Conservation (phyloP, 2,797 vertebrate genomes). For the Tokudaia tokunoshimensis region DNA sequence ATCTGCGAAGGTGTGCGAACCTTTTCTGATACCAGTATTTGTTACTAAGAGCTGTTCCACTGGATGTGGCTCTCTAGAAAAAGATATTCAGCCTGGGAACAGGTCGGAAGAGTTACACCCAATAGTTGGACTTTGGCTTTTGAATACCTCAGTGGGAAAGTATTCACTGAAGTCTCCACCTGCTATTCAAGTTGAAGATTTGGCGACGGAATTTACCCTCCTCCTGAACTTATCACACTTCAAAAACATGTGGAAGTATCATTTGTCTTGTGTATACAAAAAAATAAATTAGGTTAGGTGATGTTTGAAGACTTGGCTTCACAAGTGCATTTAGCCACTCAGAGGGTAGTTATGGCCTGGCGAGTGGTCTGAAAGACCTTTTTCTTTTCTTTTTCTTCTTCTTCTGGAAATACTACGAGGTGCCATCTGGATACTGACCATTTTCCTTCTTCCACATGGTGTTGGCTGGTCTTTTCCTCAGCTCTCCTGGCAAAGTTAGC, state of each 20-base stretch:
- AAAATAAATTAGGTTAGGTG: not conserved
- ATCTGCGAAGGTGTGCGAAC: not conserved
- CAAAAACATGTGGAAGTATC: slow-evolving; percentile 63
- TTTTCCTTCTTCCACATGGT: not conserved
- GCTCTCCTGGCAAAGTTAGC: not conserved
- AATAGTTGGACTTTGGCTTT: slow-evolving; percentile 41
- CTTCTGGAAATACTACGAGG: not conserved
- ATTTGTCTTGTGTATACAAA: slow-evolving; percentile 19
- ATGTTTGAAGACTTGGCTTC: not conserved
- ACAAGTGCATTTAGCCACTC: not conserved
- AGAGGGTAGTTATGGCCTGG: not conserved
- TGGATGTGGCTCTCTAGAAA: slow-evolving; percentile 55
- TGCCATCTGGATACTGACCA: not conserved
- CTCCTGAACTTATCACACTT: slow-evolving; percentile 70
- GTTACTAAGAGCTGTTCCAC: not conserved
- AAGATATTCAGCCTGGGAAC: slow-evolving; percentile 32
- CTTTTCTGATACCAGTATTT: not conserved
- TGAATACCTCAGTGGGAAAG: slow-evolving; percentile 66
- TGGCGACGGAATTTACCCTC: slow-evolving; percentile 43
- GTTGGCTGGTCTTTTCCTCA: slow-evolving; percentile 17
- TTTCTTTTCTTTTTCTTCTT: not conserved
- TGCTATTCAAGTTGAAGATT: slow-evolving; percentile 64
- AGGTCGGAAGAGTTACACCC: slow-evolving; percentile 47
- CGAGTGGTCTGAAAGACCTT: not conserved
- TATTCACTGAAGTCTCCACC: slow-evolving; percentile 64